Conservation (phyloP, 2,888 invertebrate genomes). For the Clivina fossor region DNA sequence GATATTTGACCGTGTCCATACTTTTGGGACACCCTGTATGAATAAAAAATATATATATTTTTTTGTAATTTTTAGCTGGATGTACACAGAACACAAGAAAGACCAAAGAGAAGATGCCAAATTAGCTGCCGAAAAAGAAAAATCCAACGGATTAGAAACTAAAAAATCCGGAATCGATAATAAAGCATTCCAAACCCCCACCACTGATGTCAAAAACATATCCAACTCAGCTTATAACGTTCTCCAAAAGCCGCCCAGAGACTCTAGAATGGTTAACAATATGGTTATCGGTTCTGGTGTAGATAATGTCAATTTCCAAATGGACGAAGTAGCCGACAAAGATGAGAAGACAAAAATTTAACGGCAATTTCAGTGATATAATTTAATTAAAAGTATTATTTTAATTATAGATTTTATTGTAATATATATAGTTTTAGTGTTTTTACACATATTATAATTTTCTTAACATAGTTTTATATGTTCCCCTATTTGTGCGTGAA, state of each 20-base stretch:
- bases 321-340: conserved; percentile 15
- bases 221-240: conserved; percentile 10
- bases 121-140: conserved; percentile 46
- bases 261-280: conserved; percentile 19
- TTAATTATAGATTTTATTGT: conserved; percentile 1
- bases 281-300: conserved; percentile 18
- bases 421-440: conserved; percentile 6
- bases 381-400: conserved; percentile 16
- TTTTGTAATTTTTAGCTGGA: conserved; percentile 60
- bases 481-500: no score
- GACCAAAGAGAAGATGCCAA: conserved; percentile 51
- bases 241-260: conserved; percentile 21
- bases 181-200: conserved; percentile 47
- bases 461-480: conserved; percentile 29
- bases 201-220: conserved; percentile 5
- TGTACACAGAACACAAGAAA: conserved; percentile 67
- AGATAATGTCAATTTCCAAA: conserved; percentile 23
- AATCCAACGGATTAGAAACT: conserved; percentile 52
- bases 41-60: conserved; percentile 4
- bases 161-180: conserved; percentile 52
- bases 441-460: conserved; percentile 19
- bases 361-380: conserved; percentile 9
- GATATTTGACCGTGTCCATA: no score
- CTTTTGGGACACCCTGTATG: no score
- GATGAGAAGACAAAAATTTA: conserved; percentile 15